Conservation (phyloP, 2,888 invertebrate genomes). For the Tupiocoris notatus region DNA sequence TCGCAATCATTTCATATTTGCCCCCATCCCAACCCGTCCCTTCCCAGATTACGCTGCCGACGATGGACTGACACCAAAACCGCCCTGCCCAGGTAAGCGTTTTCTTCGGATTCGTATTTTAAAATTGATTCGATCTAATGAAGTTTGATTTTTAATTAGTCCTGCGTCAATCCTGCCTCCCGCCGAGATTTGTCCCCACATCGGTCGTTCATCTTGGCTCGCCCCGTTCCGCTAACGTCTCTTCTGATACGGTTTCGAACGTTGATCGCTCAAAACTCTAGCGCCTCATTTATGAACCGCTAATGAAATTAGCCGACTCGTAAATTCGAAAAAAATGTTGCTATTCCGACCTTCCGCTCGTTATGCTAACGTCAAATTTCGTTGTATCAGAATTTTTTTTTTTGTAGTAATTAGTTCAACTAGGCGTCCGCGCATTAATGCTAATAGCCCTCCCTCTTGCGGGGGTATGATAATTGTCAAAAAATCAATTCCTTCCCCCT, state of each 20-base stretch:
- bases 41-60: neutral
- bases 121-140: too few species aligned
- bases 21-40: neutral
- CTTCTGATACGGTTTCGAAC: too few species aligned
- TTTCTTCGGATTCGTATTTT: too few species aligned
- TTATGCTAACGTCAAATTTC: too few species aligned
- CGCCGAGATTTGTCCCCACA: too few species aligned
- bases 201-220: too few species aligned
- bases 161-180: too few species aligned
- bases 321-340: neutral
- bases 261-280: neutral
- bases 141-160: too few species aligned
- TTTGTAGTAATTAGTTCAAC: neutral
- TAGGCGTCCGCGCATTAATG: slow-evolving; percentile 10
- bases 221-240: too few species aligned
- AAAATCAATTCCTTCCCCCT: slow-evolving; percentile 38
- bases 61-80: slow-evolving; percentile 12
- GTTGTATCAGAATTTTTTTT: too few species aligned
- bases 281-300: neutral
- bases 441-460: slow-evolving; percentile 16
- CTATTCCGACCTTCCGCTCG: neutral
- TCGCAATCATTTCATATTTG: slow-evolving; percentile 30
- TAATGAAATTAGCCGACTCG: too few species aligned
- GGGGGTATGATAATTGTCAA: slow-evolving; percentile 41
- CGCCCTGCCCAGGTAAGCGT: neutral